Conservation (phyloP, 2,888 invertebrate genomes). For the Drosophila emarginata region DNA sequence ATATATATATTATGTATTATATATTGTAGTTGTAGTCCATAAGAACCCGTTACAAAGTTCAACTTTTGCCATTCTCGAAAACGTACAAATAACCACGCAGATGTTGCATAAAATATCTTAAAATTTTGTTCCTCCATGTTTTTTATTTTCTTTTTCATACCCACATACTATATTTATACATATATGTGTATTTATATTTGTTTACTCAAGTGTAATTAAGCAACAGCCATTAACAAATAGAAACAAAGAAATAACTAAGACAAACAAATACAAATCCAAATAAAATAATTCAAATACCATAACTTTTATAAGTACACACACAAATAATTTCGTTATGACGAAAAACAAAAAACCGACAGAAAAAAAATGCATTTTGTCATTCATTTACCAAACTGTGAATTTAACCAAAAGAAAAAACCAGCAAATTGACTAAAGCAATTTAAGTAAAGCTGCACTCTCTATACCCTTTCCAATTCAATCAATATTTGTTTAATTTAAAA, state of each 20-base stretch:
- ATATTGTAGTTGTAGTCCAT: neutral
- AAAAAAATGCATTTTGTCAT: neutral
- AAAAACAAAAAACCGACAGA: neutral
- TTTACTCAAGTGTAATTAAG: conserved; percentile 23
- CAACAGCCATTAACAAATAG: conserved; percentile 6
- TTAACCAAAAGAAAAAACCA: neutral
- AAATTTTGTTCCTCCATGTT: neutral
- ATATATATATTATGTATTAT: neutral
- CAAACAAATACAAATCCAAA: conserved; percentile 6
- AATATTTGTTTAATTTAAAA: too few relatives aligned
- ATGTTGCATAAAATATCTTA: conserved; percentile 10
- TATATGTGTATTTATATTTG: conserved; percentile 10
- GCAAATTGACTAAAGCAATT: too few relatives aligned
- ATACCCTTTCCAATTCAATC: neutral
- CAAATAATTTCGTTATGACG: neutral
- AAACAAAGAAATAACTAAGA: conserved; percentile 9
- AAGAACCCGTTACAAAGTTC: conserved; percentile 13
- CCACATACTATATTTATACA: neutral
- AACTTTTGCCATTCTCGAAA: conserved; percentile 6
- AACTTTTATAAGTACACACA: neutral
- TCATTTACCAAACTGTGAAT: neutral
- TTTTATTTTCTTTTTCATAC: too few relatives aligned
- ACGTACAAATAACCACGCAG: conserved; percentile 10
- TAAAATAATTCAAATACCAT: neutral
- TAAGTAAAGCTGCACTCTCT: neutral